Evolutionary conservation across 2,797 vertebrate species (phyloP).

Genomic region (Acrossocheilus wenchowensis): DNA sequence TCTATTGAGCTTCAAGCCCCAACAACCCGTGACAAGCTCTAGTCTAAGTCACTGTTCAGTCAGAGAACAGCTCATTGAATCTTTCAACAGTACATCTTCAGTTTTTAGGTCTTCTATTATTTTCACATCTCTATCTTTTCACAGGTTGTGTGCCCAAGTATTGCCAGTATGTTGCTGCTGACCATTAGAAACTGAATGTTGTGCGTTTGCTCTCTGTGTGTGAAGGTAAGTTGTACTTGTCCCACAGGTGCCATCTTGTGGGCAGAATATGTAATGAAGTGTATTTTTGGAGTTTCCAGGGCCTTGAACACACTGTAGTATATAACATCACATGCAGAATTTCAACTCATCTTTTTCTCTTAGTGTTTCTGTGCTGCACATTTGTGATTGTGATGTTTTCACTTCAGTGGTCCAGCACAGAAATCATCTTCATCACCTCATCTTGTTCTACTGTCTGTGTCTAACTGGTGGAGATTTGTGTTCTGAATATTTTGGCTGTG

Average conservation of each 20-base stretch:
- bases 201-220: not conserved
- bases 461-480: too few species aligned
- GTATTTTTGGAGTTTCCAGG: too few species aligned
- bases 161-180: too few species aligned
- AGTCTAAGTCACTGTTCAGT: too few species aligned
- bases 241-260: not conserved
- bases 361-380: not conserved
- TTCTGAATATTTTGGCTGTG: too few species aligned
- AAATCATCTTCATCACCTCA: not conserved
- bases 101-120: not conserved
- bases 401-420: not conserved
- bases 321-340: too few species aligned
- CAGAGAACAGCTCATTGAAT: conserved; percentile 19
- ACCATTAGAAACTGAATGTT: not conserved
- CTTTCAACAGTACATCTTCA: not conserved
- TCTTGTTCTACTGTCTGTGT: too few species aligned
- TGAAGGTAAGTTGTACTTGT: not conserved
- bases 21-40: too few species aligned
- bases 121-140: not conserved
- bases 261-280: not conserved
- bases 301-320: too few species aligned
- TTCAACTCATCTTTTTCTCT: not conserved
- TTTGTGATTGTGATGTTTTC: not conserved
- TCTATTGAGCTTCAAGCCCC: too few species aligned
- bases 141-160: not conserved